Conservation (phyloP, 2,888 invertebrate species). For the Ferrisia virgata region DNA sequence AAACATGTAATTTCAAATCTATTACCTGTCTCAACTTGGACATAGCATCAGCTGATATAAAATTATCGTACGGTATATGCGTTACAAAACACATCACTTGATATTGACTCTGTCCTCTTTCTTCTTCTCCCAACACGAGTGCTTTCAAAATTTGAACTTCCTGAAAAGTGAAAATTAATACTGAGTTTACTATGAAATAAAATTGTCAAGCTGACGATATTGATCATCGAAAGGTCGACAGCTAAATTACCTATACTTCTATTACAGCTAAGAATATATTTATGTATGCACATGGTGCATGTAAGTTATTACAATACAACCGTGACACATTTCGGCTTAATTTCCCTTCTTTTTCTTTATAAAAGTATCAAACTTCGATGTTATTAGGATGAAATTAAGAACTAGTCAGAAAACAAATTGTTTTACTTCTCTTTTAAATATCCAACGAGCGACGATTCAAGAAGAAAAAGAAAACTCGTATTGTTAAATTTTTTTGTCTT, state of each 20-base stretch:
- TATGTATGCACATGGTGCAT: no score
- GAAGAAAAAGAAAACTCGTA: neutral
- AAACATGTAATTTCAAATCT: neutral
- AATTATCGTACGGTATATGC: constrained; percentile 85
- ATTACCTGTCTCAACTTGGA: constrained; percentile 83
- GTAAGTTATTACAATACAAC: neutral
- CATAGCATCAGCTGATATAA: constrained; percentile 95
- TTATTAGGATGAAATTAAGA: neutral
- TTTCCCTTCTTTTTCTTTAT: neutral
- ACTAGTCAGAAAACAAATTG: neutral
- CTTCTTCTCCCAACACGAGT: constrained; percentile 85
- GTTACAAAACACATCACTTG: constrained; percentile 90
- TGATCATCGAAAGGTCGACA: neutral
- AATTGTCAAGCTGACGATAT: neutral
- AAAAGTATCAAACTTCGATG: neutral
- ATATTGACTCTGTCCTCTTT: constrained; percentile 81
- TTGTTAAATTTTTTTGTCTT: neutral
- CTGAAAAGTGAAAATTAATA: constrained; percentile 57
- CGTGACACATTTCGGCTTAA: neutral
- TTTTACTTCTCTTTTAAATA: neutral
- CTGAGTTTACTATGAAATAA: neutral
- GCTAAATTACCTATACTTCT: neutral
- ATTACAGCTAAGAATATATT: neutral
- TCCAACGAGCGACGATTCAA: neutral
- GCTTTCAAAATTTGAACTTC: constrained; percentile 90